phyloP scores from a whole-genome alignment of 37 sponge, comb jelly and placozoan species.

The Diacarnus erythraeanus region DNA sequence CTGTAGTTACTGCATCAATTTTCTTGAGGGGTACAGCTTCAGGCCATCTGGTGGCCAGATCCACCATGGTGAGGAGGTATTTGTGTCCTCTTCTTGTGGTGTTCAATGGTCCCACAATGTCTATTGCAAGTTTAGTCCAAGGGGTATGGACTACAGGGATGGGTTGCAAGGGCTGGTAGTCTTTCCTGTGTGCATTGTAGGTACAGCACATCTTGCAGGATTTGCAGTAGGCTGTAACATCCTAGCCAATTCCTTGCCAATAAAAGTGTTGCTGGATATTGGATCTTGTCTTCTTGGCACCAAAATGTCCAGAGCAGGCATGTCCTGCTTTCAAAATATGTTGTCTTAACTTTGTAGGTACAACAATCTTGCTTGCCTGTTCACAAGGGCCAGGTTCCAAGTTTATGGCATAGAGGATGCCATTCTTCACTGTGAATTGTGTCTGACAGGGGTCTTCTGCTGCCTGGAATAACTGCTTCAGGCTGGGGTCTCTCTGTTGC shows the following conservation, averaged over 20 bases:
- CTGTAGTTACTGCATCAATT: not conserved
- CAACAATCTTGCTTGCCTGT: not conserved
- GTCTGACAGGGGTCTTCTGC: slow-evolving; percentile 1
- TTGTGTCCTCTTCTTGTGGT: not conserved
- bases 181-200: not conserved
- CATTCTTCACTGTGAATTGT: not conserved
- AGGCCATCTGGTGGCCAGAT: not conserved
- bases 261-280: not conserved
- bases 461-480: not conserved
- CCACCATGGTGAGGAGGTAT: not conserved
- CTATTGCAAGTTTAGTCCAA: not conserved
- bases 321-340: not conserved
- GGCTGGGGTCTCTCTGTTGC: not conserved
- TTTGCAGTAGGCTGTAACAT: not conserved
- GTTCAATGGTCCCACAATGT: not conserved
- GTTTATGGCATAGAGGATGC: not conserved
- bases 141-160: not conserved
- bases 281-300: not conserved
- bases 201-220: not conserved
- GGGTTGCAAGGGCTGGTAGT: slow-evolving; percentile 1
- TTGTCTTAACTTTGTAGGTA: not conserved
- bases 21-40: not conserved
- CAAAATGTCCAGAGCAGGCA: not conserved
- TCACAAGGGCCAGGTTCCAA: not conserved
- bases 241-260: not conserved